Evolutionary conservation across 1,140 invertebrate genomes (phyloP).

Genomic region (Amyelois transitella): DNA sequence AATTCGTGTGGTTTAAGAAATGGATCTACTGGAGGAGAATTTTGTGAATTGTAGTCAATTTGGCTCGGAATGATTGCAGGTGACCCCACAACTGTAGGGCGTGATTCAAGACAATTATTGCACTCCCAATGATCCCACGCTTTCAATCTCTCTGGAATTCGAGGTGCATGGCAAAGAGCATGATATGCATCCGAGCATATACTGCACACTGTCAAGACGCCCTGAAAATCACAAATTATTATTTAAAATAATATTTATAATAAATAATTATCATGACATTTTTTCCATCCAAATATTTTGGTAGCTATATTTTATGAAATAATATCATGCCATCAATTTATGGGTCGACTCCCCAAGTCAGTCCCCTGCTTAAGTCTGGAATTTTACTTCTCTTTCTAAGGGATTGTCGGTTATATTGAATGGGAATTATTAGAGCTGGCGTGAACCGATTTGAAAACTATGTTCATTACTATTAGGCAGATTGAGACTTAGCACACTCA

Average conservation of each 20-base stretch:
- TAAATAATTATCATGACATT: not conserved
- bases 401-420: no score
- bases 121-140: slow-evolving; percentile 76
- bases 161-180: slow-evolving; percentile 81
- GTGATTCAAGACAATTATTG: slow-evolving; percentile 73
- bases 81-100: slow-evolving; percentile 47
- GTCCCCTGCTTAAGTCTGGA: no score
- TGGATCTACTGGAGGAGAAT: slow-evolving; percentile 40
- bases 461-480: no score
- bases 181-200: slow-evolving; percentile 90
- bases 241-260: no score
- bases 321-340: no score
- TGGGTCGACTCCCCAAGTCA: no score
- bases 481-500: no score
- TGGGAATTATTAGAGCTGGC: no score
- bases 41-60: slow-evolving; percentile 39
- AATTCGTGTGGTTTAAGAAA: slow-evolving; percentile 66
- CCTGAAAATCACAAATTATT: slow-evolving; percentile 69
- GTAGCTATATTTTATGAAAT: no score
- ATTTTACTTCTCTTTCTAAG: no score
- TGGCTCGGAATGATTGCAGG: slow-evolving; percentile 44
- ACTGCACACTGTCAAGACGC: slow-evolving; percentile 83
- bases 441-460: no score
- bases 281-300: no score
- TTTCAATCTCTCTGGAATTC: slow-evolving; percentile 74